Conservation (phyloP, 2,888 invertebrate genomes). For the Kryphioiulus occultus region DNA sequence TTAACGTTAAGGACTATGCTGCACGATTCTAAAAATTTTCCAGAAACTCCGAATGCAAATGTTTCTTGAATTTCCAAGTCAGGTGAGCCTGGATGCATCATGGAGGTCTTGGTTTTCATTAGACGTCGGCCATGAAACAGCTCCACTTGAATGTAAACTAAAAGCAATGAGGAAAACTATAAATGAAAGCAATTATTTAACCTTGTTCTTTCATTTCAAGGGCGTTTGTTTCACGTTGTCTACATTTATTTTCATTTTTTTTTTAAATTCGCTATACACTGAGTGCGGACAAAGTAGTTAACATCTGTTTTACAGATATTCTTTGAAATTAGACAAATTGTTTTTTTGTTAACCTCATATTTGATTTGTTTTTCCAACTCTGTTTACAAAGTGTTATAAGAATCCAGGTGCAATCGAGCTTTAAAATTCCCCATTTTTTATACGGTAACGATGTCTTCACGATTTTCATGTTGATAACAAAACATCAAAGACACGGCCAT, state of each 20-base stretch:
- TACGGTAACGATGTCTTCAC: not conserved
- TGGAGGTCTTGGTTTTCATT: constrained; percentile 49
- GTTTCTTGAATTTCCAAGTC: constrained; percentile 49
- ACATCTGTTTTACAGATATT: not conserved
- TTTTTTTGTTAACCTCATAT: not conserved
- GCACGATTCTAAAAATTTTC: constrained; percentile 51
- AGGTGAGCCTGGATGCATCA: constrained; percentile 36
- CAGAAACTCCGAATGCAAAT: constrained; percentile 50
- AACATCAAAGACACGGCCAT: not conserved
- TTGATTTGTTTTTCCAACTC: not conserved
- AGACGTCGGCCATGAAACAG: constrained; percentile 52
- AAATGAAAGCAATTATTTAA: not conserved
- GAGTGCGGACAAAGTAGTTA: too few species aligned
- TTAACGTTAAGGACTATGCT: constrained; percentile 46
- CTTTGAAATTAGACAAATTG: not conserved
- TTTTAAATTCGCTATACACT: too few species aligned
- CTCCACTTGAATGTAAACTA: constrained; percentile 51
- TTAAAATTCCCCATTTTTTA: not conserved
- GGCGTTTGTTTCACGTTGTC: not conserved
- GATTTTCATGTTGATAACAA: not conserved
- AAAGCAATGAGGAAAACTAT: not conserved
- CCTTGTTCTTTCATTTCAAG: not conserved
- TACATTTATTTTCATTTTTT: not conserved
- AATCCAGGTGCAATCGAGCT: not conserved
- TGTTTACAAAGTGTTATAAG: not conserved